A percentile compares a stretch with the other conserved stretches of the same genome.
phyloP scores from a whole-genome alignment of 2,888 invertebrate genomes.

The Cephus sareptanus region DNA sequence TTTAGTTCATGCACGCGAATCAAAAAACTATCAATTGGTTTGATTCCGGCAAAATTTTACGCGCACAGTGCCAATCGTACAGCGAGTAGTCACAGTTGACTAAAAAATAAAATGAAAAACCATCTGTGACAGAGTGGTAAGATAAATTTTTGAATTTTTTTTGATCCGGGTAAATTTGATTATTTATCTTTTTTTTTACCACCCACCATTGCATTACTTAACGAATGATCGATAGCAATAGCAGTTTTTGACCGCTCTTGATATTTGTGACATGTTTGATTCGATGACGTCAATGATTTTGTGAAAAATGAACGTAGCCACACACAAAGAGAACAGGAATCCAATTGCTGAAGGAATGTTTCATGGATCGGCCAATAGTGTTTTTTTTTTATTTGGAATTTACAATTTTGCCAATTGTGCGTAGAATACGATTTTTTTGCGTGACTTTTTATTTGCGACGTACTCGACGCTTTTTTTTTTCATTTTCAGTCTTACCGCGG shows the following conservation, averaged over 20 bases:
- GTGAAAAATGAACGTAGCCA: not conserved
- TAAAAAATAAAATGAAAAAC: not conserved
- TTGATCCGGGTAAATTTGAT: not conserved
- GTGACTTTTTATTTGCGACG: not conserved
- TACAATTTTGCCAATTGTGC: not conserved
- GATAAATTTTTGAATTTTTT: not conserved
- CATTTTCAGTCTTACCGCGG: not conserved
- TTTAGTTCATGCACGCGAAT: not conserved
- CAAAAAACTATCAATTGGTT: not conserved
- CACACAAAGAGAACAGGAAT: not conserved
- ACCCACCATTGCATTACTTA: not conserved
- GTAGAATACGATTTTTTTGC: not conserved
- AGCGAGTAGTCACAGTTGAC: not conserved
- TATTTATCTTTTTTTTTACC: not conserved
- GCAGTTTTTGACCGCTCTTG: not conserved
- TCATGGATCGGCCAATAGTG: not conserved
- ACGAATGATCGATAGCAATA: not conserved
- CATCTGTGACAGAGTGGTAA: not conserved
- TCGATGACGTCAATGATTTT: not conserved
- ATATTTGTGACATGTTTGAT: not conserved
- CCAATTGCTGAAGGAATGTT: not conserved
- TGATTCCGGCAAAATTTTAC: not conserved
- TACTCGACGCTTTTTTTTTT: not conserved
- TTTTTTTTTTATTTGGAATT: not conserved
- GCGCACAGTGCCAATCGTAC: not conserved